A percentile compares a stretch with the other conserved stretches of the same genome.
Conservation (phyloP, 2,888 invertebrate species). For the Ferdinandea cuprea region DNA sequence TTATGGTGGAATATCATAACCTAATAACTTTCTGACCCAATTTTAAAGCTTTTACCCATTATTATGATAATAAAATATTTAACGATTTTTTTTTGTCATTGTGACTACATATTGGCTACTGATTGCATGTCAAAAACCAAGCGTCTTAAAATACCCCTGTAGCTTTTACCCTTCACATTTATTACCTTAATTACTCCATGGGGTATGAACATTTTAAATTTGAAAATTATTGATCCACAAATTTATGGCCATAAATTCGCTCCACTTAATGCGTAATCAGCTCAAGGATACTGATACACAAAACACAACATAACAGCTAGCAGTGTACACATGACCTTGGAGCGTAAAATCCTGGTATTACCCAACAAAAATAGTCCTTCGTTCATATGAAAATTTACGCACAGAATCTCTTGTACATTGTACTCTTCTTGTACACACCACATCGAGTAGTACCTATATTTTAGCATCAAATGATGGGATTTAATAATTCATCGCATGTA, state of each 20-base stretch:
- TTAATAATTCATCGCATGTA: conserved; percentile 54
- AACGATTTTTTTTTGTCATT: conserved; percentile 28
- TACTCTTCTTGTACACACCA: neutral
- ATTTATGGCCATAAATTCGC: neutral
- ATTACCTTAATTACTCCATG: conserved; percentile 12
- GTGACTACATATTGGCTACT: conserved; percentile 7
- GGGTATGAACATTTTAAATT: conserved; percentile 12
- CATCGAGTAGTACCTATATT: neutral
- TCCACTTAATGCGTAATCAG: conserved; percentile 22
- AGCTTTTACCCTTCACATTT: neutral
- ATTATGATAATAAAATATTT: conserved; percentile 13
- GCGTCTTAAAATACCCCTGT: neutral
- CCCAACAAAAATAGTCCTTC: conserved; percentile 39
- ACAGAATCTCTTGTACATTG: conserved; percentile 11
- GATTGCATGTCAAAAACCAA: conserved; percentile 3
- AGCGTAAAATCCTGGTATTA: conserved; percentile 22
- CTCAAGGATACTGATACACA: conserved; percentile 14
- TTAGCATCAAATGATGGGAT: conserved; percentile 50
- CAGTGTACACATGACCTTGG: conserved; percentile 15
- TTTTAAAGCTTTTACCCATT: conserved; percentile 9
- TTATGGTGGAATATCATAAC: conserved; percentile 14
- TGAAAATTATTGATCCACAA: conserved; percentile 29
- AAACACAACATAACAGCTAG: neutral
- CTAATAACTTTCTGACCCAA: conserved; percentile 18
- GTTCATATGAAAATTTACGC: conserved; percentile 22